Base-by-base conservation (phyloP, 2,797 vertebrate species). In the Smutsia gigantea region DNA sequence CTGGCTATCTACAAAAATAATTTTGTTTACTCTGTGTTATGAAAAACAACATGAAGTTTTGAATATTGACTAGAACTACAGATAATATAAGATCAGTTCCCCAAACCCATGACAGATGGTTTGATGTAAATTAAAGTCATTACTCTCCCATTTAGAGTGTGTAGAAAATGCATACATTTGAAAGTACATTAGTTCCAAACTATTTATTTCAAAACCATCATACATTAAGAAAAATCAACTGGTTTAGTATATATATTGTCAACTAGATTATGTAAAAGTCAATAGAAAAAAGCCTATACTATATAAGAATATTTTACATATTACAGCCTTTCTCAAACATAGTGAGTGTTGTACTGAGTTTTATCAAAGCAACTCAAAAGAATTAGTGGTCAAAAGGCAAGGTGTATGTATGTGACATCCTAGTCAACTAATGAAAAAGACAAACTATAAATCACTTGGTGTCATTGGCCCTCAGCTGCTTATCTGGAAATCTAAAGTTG, bases 91-190 rank as follows among this genome's bases (percentile, higher is more conserved):
- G 97, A 97, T 93, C 68, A 94, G 79, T 90, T 96, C 55, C 6
- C 85, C 63, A 92, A 95, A 90, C n/a, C 53, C 57, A 42, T 92
- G 90, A 78, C 75, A 91, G 79, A 97, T 69, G 61, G n/a, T 31
- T 94, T 69, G 75, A 90, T 90, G n/a, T 82, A 94, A 97, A 96
- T 98, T 91, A 94, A 94, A 95, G 34, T 12, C 39, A 85, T 93
- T 6, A 46, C 42, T 93, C 37, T 79, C 21, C 74, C 31, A 88
- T 94, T 96, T 96, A 89, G 53, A 92, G 31, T 66, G 90, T 69
- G 53, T 81, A 84, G 46, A 64, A 94, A 90, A 94, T 4, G 37
- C 19, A 42, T 72, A 64, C 42, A 84, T 94, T 94, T 97, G 72
- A 94, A 96, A 27, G 55, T 90, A 92, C 55, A 66, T 96, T 95